A percentile compares a stretch with the other conserved stretches of the same genome.
Conservation (phyloP, 2,888 invertebrate genomes). For the Tolmerus cingulatus region DNA sequence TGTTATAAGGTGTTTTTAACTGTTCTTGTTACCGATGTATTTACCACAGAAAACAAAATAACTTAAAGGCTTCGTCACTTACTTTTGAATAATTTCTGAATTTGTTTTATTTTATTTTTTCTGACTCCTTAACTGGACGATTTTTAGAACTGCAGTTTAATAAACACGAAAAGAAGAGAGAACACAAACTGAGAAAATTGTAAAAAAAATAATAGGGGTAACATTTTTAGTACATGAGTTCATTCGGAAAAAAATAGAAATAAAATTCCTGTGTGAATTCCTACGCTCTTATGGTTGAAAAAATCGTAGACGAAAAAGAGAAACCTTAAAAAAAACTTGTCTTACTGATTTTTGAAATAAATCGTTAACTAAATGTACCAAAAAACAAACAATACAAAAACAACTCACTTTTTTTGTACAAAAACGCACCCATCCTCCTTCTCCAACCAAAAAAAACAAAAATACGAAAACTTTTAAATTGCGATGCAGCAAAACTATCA, state of each 20-base stretch:
- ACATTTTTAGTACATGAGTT: neutral
- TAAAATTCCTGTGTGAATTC: neutral
- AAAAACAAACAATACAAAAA: neutral
- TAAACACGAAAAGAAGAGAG: neutral
- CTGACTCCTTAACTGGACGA: neutral
- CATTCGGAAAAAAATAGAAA: neutral
- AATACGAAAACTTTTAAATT: too few species aligned
- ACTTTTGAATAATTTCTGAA: neutral
- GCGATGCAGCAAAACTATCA: too few species aligned
- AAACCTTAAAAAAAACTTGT: neutral
- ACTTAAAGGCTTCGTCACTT: neutral
- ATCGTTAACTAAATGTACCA: neutral
- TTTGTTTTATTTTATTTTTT: neutral
- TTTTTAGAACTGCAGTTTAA: too few species aligned
- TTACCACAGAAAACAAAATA: neutral
- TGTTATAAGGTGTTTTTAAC: neutral
- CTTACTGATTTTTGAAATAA: neutral
- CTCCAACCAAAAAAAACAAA: neutral
- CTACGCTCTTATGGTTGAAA: neutral
- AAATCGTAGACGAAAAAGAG: neutral
- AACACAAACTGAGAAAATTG: neutral
- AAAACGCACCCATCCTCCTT: too few species aligned
- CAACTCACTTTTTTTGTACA: neutral
- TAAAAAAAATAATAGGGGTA: neutral
- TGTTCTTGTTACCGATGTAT: neutral